Evolutionary conservation across 2,888 invertebrate genomes (phyloP), one percentile per base, ranked within the genome.

Genomic region (Reticulitermes lucifugus): DNA sequence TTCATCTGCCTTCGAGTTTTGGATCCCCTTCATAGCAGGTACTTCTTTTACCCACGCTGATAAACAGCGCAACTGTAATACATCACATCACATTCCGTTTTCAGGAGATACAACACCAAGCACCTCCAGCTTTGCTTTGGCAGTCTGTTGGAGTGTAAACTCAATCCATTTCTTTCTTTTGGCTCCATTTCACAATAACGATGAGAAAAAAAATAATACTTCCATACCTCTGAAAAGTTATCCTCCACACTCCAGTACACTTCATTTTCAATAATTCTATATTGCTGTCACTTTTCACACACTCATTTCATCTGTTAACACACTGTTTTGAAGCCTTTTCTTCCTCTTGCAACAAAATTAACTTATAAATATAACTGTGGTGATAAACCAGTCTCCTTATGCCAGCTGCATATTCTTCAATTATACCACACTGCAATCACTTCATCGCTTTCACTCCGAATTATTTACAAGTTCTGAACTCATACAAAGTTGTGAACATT

Each of bases 21-120:
- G 83, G 75, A 79, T 75, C 77, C 83, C 83, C 75, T 83, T 77
- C n/a, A 9, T 7, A 43, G 25, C 81, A 81, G 81, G 81, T 81
- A 81, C 81, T 43, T 65, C 25, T 59, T 81, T 81, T 81, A 81
- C 70, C 81, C 81, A 43, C 29, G 43, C 70, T 65, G 46, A 41
- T 43, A 60, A 41, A 81, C 41, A 35, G 81, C 41, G 43, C 43
- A 65, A 46, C n/a, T 41, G 21, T 70, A 41, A 55, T 10, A 46
- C 9, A 22, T 73, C 73, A 73, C 35, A 6, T 73, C 14, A 41
- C 14, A 41, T 2, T 46, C n/a, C 35, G 4, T 77, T n/a, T 77
- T 25, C n/a, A 46, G 21, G 77, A 77, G 77, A 77, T 46, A 46
- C 75, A 41, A 43, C 43, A 75, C 29, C 43, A 21, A 71, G 75